Base-by-base conservation (phyloP, 1,140 invertebrate genomes). In the Galleria mellonella region DNA sequence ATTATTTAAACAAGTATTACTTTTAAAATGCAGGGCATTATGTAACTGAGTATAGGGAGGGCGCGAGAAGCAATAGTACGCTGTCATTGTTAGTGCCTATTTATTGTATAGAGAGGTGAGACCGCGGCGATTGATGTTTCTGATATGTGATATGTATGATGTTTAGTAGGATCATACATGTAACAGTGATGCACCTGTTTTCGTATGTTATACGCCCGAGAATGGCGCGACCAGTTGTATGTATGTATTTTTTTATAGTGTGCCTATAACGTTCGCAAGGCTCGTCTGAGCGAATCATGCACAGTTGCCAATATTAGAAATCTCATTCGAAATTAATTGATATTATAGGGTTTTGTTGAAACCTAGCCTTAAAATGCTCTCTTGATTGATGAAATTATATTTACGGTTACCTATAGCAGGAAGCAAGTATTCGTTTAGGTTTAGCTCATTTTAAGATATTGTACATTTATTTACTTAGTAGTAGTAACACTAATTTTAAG, bases 391-490 rank as follows among this genome's bases (percentile, higher is more conserved):
- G 73, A 78, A 79, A 82, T 82, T 83, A 78, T 78, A 72, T 65
- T 71, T 66, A 79, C 82, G 78, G 82, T 85, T 85, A 85, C 82
- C 82, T 76, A 69, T 77, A 74, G 76, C 72, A 73, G 74, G 77
- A 85, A 60, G 70, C 73, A 76, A 83, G 82, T 85, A 83, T 83
- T 85, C 79, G 62, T 72, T 65, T 83, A 82, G 72, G 17, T 48
- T 56, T 74, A 85, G 66, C 56, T 67, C 51, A 63, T 50, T 53
- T 51, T 74, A 74, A 69, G 70, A 62, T 78, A 82, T 78, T 85
- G 82, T 85, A 85, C 65, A 81, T 81, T 74, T 65, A 70, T 74
- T 74, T 78, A 74, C 62, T 59, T 76, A 75, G 69, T 51, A 47
- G 39, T 58, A 49, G 44, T 66, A 56, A 63, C 57, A 62, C 43